phyloP scores from a whole-genome alignment of 2,113 vertebrate species.

The Cyanoramphus novaezelandiae region DNA sequence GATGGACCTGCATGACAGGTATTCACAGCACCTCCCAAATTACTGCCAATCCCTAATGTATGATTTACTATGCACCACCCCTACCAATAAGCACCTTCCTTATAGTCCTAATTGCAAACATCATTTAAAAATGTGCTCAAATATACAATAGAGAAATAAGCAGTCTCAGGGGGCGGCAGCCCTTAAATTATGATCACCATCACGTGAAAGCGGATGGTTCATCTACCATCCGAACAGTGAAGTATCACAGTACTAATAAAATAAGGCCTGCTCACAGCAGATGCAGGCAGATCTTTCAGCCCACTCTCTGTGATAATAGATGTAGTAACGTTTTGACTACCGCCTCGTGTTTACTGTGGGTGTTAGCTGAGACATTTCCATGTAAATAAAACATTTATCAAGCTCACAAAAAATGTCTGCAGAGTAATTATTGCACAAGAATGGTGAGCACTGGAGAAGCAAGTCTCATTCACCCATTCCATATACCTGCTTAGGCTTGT shows the following conservation, averaged over 20 bases:
- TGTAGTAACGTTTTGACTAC: constrained; percentile 58
- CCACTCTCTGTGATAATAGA: constrained; percentile 58
- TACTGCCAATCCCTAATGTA: not conserved
- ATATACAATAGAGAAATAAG: not conserved
- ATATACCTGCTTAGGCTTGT: constrained; percentile 17
- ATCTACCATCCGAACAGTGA: not conserved
- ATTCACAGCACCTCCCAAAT: not conserved
- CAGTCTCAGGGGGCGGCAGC: not conserved
- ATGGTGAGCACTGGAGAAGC: not conserved
- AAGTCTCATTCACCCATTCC: not conserved
- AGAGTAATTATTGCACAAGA: constrained; percentile 49
- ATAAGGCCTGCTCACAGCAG: not conserved
- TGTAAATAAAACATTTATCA: constrained; percentile 63
- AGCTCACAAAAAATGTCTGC: constrained; percentile 30
- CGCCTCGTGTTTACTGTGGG: constrained; percentile 54
- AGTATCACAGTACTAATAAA: not conserved
- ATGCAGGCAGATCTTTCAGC: not conserved
- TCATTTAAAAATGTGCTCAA: not conserved
- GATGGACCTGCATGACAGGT: fast-evolving
- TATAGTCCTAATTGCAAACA: not conserved
- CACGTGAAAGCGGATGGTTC: not conserved
- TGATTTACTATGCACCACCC: not conserved
- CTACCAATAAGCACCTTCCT: not conserved
- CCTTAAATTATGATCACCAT: not conserved
- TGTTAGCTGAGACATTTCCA: constrained; percentile 57